Conservation (phyloP, 2,888 invertebrate species). For the Junonia oenone region DNA sequence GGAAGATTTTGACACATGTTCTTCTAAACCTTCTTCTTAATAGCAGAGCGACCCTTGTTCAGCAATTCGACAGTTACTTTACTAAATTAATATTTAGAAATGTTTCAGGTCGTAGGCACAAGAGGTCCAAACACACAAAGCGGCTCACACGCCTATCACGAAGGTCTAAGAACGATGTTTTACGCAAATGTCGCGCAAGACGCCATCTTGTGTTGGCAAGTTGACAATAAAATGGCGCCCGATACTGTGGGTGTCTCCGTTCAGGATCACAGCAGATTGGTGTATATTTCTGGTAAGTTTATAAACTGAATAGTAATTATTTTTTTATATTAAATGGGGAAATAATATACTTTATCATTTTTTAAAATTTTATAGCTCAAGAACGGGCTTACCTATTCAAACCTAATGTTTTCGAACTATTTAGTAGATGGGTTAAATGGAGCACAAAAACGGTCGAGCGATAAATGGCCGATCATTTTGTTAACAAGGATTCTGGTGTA, state of each 20-base stretch:
- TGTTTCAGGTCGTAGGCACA: slow-evolving; percentile 71
- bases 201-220: slow-evolving; percentile 89
- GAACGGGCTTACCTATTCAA: too few species aligned
- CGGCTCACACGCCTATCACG: slow-evolving; percentile 85
- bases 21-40: too few species aligned
- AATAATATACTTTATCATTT: too few species aligned
- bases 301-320: too few species aligned
- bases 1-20: too few species aligned
- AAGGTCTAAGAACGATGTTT: slow-evolving; percentile 80
- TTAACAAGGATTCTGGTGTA: too few species aligned
- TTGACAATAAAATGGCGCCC: slow-evolving; percentile 66
- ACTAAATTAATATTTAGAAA: background rate
- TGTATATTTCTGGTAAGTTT: slow-evolving; percentile 84
- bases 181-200: slow-evolving; percentile 85
- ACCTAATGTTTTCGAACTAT: too few species aligned
- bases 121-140: slow-evolving; percentile 73
- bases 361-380: too few species aligned
- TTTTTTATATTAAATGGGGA: too few species aligned
- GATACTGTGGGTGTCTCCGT: slow-evolving; percentile 79
- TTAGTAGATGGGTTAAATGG: too few species aligned
- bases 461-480: too few species aligned
- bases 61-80: background rate
- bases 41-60: background rate
- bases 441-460: too few species aligned
- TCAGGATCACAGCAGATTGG: slow-evolving; percentile 81